A percentile compares a stretch with the other conserved stretches of the same genome.
Conservation (phyloP, 2,888 invertebrate genomes). For the Amiota minor region DNA sequence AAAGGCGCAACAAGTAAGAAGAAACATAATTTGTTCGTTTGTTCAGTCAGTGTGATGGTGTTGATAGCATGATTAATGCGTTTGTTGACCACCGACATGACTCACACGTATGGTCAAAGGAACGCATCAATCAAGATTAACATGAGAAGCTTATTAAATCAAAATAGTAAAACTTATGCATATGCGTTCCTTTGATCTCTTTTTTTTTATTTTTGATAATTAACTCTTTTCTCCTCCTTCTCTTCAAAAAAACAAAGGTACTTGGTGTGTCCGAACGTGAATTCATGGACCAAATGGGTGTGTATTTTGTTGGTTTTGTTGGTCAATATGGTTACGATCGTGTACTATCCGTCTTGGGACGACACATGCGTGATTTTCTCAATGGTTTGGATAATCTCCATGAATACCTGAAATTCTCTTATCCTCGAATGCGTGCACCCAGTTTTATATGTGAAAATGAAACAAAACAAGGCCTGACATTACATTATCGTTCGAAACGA, state of each 20-base stretch:
- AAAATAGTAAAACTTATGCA: slow-evolving; percentile 7
- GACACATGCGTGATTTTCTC: slow-evolving; percentile 95
- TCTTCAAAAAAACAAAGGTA: slow-evolving; percentile 76
- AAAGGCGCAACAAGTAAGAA: slow-evolving; percentile 85
- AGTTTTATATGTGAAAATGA: slow-evolving; percentile 98
- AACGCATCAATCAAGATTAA: slow-evolving; percentile 25
- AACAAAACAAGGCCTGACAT: slow-evolving; percentile 89
- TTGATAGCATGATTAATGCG: slow-evolving; percentile 28
- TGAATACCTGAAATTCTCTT: slow-evolving; percentile 96
- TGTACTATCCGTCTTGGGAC: slow-evolving; percentile 89
- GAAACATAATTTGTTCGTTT: background rate
- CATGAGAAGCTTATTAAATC: slow-evolving; percentile 23
- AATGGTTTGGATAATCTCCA: slow-evolving; percentile 97
- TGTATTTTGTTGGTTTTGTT: slow-evolving; percentile 93
- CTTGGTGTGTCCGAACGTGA: slow-evolving; percentile 89
- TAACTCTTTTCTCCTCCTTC: background rate
- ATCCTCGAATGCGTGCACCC: slow-evolving; percentile 91
- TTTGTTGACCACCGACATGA: too few species aligned
- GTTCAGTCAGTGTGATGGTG: background rate
- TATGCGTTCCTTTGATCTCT: background rate
- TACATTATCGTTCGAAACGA: slow-evolving; percentile 94
- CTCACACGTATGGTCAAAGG: background rate
- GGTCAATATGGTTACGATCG: slow-evolving; percentile 96
- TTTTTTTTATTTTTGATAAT: background rate
- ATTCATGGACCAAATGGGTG: slow-evolving; percentile 95